Conservation (phyloP, 2,113 vertebrate species). For the Rhodinocichla rosea region DNA sequence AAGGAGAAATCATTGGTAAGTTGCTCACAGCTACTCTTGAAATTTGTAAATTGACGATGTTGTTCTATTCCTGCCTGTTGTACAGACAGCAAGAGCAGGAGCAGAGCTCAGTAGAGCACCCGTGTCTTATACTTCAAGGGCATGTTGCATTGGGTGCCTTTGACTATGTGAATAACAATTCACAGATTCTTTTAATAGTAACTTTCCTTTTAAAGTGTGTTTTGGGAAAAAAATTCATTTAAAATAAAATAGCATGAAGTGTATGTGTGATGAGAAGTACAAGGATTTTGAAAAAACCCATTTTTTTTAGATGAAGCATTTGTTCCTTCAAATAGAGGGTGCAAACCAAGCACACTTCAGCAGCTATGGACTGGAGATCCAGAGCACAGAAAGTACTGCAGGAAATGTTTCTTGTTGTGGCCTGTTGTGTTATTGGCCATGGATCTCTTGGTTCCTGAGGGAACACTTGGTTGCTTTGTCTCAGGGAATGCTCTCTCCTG, state of each 20-base stretch:
- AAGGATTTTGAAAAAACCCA: background rate
- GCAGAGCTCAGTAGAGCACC: background rate
- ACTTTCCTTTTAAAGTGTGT: background rate
- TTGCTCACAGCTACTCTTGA: background rate
- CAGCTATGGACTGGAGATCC: background rate
- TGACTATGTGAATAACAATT: background rate
- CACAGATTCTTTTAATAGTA: background rate
- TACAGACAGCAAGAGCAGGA: background rate
- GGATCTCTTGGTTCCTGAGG: background rate
- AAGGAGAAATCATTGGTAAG: conserved; percentile 40
- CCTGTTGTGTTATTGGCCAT: background rate
- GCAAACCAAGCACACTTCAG: background rate
- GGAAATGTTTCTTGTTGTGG: background rate
- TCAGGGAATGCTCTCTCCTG: background rate
- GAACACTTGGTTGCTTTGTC: background rate
- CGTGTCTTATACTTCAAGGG: background rate
- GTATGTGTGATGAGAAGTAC: background rate
- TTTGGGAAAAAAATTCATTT: background rate
- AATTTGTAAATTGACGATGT: background rate
- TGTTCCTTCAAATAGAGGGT: background rate
- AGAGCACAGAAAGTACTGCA: background rate
- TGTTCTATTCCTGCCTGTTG: background rate
- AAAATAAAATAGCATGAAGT: background rate
- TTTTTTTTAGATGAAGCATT: background rate
- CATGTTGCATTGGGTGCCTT: background rate